Evolutionary conservation across 2,797 vertebrate genomes (phyloP), one percentile per base, ranked within the genome.

Genomic region (Meda fulgida): DNA sequence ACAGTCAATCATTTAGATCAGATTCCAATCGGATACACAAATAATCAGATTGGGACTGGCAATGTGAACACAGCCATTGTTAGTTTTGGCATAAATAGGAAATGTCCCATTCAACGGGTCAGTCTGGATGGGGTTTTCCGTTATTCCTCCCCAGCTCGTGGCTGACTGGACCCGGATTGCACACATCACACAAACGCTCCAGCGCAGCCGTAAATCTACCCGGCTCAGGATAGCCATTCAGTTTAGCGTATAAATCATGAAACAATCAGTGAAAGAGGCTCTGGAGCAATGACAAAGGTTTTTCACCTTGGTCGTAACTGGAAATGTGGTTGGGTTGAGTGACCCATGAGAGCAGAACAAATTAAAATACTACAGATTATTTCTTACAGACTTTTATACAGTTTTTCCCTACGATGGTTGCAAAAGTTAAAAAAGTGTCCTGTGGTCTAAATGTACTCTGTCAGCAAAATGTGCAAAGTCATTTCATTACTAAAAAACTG

Each of bases 211-310:
- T 87, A 82, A 78, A 85, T 85, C 80, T 55, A 9, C 23, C 36
- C 31, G 76, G 67, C 75, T 46, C 78, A 83, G 67, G 67, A 82
- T 38, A 63, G 73, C 73, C 40, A 5, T 55, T 78, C 23, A 21
- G 76, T 80, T 85, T 85, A 67, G 43, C 10, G 23, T 66, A 87
- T 87, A 83, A 87, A 87, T 89, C 85, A 85, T 80, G 84, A 66
- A 26, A 29, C 51, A 87, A 81, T 87, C 88, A 85, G 83, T 83
- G 69, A 71, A 67, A 55, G 71, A 78, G 71, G 53, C 38, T 87
- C 14, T 81, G 72, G 31, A 21, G 2, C 40, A 60, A 9, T 66
- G 21, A 43, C 80, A 76, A 82, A 48, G 80, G 26, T 63, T 34
- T 53, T 67, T 31, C 76, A 60, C 58, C 65, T 29, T 63, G 71